phyloP scores from a whole-genome alignment of 2,113 vertebrate species.

The Vulpes vulpes region DNA sequence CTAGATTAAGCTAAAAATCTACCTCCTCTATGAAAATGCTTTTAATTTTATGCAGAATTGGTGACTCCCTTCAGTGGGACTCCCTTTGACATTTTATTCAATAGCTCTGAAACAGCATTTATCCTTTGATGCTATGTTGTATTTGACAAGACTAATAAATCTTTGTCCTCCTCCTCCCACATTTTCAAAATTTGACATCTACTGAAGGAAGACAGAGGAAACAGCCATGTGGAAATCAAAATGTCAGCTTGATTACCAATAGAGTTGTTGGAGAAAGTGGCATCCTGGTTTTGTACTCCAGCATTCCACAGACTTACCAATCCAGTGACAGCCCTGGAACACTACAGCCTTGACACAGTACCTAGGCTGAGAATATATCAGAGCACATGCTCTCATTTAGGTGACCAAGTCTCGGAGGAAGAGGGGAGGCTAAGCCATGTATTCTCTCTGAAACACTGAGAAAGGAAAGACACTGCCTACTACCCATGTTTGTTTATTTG shows the following conservation, averaged over 20 bases:
- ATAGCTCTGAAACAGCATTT: background rate
- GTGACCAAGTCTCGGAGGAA: background rate
- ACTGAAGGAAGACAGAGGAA: background rate
- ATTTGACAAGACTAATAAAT: constrained; percentile 41
- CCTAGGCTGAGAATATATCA: background rate
- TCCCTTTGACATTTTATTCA: constrained; percentile 2
- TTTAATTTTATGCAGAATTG: background rate
- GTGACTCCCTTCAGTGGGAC: background rate
- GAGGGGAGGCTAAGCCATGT: rapidly evolving
- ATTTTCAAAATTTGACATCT: background rate
- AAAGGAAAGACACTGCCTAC: background rate
- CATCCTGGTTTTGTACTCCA: background rate
- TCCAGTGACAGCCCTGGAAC: background rate
- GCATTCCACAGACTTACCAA: background rate
- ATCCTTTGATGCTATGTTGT: background rate
- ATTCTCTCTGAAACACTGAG: background rate
- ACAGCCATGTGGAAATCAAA: constrained; percentile 18
- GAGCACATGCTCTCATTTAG: background rate
- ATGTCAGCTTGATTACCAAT: background rate
- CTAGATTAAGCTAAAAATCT: background rate
- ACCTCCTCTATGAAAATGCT: background rate
- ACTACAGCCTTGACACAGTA: rapidly evolving
- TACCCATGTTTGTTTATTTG: background rate
- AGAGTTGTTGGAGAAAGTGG: background rate
- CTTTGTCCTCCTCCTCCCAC: background rate